Conservation (phyloP, 1,140 invertebrate species). For the Magallana angulata region DNA sequence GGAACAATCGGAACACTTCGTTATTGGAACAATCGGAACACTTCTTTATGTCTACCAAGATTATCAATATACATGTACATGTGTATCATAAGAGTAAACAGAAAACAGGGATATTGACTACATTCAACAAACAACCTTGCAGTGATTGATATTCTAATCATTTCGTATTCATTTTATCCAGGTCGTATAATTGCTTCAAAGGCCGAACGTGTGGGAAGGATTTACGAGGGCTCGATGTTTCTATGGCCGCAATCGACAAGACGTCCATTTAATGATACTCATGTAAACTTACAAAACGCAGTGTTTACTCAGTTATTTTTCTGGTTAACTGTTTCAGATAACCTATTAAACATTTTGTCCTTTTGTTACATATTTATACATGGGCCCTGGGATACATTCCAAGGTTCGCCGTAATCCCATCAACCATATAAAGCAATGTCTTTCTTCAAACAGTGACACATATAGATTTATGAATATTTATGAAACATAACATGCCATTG, state of each 20-base stretch:
- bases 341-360: no score
- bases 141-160: conserved; percentile 9
- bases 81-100: background rate
- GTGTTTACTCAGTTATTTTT: conserved; percentile 16
- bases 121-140: background rate
- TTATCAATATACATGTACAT: no score
- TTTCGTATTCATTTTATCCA: background rate
- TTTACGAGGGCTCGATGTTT: background rate
- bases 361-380: no score
- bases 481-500: no score
- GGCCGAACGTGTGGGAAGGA: background rate
- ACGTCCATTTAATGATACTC: background rate
- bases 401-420: no score
- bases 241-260: conserved; percentile 10
- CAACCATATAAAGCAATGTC: no score
- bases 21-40: no score
- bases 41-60: no score
- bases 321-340: background rate
- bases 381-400: no score
- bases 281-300: background rate
- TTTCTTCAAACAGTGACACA: no score
- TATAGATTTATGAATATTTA: no score
- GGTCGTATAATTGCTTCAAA: conserved; percentile 28
- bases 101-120: background rate
- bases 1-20: no score